Evolutionary conservation across 2,113 vertebrate species (phyloP).

Genomic region (Gymnorhina tibicen): DNA sequence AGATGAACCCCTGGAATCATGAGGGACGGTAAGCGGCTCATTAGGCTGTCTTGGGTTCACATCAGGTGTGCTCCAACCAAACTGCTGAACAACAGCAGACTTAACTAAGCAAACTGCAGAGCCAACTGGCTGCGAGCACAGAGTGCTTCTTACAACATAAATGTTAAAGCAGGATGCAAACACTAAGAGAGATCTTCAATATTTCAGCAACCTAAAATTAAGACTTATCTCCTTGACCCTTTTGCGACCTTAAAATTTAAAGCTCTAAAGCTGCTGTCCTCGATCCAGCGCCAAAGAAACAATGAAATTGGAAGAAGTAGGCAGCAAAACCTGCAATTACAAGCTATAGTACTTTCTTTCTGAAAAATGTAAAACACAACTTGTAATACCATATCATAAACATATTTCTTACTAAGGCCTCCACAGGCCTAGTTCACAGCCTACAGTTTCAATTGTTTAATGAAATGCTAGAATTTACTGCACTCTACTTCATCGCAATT

Average conservation of each 20-base stretch:
- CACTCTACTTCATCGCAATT: neutral
- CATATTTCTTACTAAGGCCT: neutral
- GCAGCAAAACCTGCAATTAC: neutral
- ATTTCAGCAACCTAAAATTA: neutral
- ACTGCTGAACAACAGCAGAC: neutral
- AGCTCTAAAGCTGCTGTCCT: neutral
- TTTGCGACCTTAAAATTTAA: neutral
- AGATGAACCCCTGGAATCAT: neutral
- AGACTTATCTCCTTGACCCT: neutral
- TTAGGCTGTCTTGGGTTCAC: neutral
- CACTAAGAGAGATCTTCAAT: neutral
- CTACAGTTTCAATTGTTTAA: neutral
- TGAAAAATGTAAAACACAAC: neutral
- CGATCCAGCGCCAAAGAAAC: neutral
- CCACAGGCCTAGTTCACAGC: neutral
- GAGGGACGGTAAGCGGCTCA: neutral
- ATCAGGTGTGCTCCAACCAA: neutral
- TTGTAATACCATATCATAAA: neutral
- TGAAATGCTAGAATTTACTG: neutral
- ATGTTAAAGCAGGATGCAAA: neutral
- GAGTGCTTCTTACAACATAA: neutral
- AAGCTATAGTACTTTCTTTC: neutral
- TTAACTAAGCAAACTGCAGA: neutral
- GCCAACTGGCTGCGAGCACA: neutral
- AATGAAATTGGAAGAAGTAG: neutral